Base-by-base conservation (phyloP, 2,797 vertebrate genomes). In the Telmatherina bonti region DNA sequence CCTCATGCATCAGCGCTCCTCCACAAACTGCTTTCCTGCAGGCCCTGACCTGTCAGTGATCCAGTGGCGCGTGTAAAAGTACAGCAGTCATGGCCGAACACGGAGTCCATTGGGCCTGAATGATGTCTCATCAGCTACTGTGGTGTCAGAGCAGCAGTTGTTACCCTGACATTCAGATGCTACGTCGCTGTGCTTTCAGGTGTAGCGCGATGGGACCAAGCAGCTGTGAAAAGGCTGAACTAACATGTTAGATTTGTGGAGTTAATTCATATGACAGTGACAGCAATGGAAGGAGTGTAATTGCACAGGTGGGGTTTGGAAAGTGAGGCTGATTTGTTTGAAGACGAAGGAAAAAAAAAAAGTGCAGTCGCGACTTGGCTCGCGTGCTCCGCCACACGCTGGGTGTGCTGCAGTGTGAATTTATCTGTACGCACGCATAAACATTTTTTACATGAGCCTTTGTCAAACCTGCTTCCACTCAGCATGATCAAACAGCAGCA, bases 41-140 rank as follows among this genome's bases (percentile, higher is more conserved):
- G 79, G 79, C 75, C 30, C 12, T 69, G n/a, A 76, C 56, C 85
- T 73, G 85, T 78, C 89, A 88, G 51, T 85, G 79, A 84, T 22
- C 56, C 80, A 81, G 70, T 15, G 63, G 84, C 77, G 84, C 79
- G 62, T 85, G 81, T 86, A 80, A 84, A 59, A 76, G 78, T 22
- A 70, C 70, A 81, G 65, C 74, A 13, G 56, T 52, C 15, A 65
- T 60, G 68, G 74, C 78, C 87, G 74, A 29, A 73, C 68, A 49
- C 24, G 74, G 65, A 64, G 78, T 65, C 82, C 73, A 20, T 70
- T 26, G 81, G 74, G 79, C 72, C 79, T 72, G 72, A 78, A 83
- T 86, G 80, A 90, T 88, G 73, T 79, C 70, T 84, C 84, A 84
- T 90, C 83, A 83, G 76, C 68, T 67, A 3, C 70, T 72, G 67